Conservation (phyloP, 2,113 vertebrate genomes). For the Passerina amoena region DNA sequence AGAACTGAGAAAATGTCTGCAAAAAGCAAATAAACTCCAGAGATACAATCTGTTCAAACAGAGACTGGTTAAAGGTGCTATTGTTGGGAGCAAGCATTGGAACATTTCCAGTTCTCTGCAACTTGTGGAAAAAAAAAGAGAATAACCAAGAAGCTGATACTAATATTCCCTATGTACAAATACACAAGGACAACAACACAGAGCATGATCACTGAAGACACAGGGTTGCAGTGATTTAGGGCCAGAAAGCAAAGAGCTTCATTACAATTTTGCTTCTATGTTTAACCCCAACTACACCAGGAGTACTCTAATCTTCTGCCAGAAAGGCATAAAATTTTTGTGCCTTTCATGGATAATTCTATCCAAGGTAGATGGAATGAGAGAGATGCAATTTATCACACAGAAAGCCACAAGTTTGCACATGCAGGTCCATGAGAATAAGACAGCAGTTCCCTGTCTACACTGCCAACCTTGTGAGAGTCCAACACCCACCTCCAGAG, state of each 20-base stretch:
- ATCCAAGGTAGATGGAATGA: background rate
- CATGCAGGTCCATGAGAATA: background rate
- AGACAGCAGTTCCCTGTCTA: background rate
- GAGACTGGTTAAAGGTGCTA: background rate
- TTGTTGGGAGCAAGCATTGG: background rate
- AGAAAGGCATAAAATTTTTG: background rate
- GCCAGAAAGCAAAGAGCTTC: background rate
- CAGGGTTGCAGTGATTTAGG: background rate
- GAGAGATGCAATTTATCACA: background rate
- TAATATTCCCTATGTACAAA: background rate
- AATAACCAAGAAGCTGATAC: background rate
- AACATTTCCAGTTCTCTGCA: background rate
- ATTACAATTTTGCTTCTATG: background rate
- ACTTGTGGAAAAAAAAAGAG: background rate
- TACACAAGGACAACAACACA: background rate
- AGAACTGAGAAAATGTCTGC: background rate
- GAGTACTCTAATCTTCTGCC: background rate
- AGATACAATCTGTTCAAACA: background rate
- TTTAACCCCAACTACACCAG: background rate
- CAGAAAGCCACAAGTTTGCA: background rate
- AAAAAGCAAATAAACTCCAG: constrained; percentile 16
- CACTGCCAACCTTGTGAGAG: background rate
- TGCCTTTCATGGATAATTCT: constrained; percentile 19
- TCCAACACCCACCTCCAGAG: background rate
- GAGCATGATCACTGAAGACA: background rate